Conservation (phyloP, 1,140 invertebrate species). For the Steinernema khuongi region DNA sequence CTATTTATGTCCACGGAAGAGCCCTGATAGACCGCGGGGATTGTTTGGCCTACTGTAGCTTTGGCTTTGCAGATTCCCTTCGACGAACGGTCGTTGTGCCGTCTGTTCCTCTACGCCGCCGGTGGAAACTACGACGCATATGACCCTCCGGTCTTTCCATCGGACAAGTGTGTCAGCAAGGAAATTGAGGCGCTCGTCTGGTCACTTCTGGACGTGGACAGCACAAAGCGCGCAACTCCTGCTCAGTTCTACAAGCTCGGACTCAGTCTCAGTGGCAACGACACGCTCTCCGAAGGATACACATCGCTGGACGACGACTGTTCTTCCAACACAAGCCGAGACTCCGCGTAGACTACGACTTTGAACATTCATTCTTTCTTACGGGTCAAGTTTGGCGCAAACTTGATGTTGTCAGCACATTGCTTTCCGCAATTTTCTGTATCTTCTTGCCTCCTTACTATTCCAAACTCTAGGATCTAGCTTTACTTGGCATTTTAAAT, state of each 20-base stretch:
- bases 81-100: slow-evolving; percentile 49
- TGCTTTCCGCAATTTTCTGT: too few species aligned
- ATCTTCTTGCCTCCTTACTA: not conserved
- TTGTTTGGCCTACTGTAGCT: too few species aligned
- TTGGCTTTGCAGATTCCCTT: slow-evolving; percentile 49
- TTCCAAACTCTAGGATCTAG: not conserved
- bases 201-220: slow-evolving; percentile 47
- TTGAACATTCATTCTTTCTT: not conserved
- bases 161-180: slow-evolving; percentile 30
- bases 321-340: not conserved
- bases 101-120: slow-evolving; percentile 51
- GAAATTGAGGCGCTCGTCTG: slow-evolving; percentile 33
- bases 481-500: not conserved
- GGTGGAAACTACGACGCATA: slow-evolving; percentile 53
- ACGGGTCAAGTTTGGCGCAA: too few species aligned
- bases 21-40: too few species aligned
- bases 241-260: slow-evolving; percentile 42
- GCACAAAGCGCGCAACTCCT: slow-evolving; percentile 41
- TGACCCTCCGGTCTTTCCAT: slow-evolving; percentile 47
- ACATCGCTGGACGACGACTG: slow-evolving; percentile 1
- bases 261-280: not conserved
- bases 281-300: slow-evolving; percentile 3
- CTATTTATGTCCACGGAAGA: too few species aligned
- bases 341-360: not conserved
- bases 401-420: too few species aligned